Evolutionary conservation across 2,797 vertebrate species (phyloP).

Genomic region (Xiphophorus birchmanni): DNA sequence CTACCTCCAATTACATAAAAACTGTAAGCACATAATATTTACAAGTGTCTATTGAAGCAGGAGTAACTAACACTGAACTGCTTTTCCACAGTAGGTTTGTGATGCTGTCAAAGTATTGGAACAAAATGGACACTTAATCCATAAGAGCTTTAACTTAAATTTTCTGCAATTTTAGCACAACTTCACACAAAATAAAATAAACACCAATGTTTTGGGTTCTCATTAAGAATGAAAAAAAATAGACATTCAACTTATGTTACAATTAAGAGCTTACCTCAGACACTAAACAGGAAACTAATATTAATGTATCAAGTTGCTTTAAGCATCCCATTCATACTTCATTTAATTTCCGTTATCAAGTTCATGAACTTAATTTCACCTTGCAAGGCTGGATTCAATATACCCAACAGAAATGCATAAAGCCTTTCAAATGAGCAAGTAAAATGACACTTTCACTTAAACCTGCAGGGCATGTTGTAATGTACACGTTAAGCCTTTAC

Average conservation of each 20-base stretch:
- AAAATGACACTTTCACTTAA: constrained; percentile 54
- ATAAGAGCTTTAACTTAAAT: background rate
- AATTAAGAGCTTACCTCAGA: background rate
- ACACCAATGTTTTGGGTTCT: too few relatives aligned
- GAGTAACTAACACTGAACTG: background rate
- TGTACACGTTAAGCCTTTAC: constrained; percentile 21
- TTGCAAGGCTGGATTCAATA: constrained; percentile 38
- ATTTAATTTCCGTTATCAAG: constrained; percentile 35
- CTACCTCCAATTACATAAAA: background rate
- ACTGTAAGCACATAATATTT: background rate
- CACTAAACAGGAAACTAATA: background rate
- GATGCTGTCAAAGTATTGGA: background rate
- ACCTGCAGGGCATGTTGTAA: constrained; percentile 43
- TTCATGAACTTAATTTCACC: constrained; percentile 72
- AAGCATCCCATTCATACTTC: background rate
- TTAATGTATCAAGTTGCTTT: background rate
- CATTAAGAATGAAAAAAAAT: too few relatives aligned
- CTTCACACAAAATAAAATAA: background rate
- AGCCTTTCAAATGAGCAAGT: constrained; percentile 62
- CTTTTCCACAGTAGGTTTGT: background rate
- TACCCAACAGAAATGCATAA: constrained; percentile 51
- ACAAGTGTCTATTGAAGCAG: background rate
- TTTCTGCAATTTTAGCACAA: background rate
- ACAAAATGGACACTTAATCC: background rate
- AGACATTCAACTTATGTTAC: background rate